These are phyloP conservation scores for Dolichoris vasculosae DNA, from an alignment of 1,140 invertebrate species.

Conservation along the genomic window DNA sequence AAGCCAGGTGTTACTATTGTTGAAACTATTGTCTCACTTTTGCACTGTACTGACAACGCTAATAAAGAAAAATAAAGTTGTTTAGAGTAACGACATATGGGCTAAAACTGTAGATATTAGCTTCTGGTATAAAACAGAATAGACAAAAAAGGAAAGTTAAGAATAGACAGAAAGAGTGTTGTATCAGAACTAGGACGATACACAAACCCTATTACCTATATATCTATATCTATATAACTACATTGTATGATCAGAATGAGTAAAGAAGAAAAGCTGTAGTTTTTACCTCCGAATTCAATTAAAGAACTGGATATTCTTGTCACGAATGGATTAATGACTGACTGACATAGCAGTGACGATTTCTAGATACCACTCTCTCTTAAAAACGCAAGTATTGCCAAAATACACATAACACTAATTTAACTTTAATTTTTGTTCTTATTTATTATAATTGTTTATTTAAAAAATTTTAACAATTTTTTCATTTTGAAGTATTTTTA, in stretches of 20 bases:
- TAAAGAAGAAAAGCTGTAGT: not conserved
- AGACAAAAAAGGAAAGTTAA: slow-evolving; percentile 12
- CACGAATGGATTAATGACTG: slow-evolving; percentile 46
- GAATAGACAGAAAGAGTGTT: not conserved
- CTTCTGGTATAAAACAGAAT: slow-evolving; percentile 32
- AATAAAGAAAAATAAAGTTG: slow-evolving; percentile 61
- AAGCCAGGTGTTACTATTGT: slow-evolving; percentile 22
- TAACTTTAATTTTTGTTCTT: slow-evolving; percentile 2
- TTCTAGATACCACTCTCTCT: not conserved
- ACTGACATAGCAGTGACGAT: not conserved
- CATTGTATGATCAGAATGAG: not conserved
- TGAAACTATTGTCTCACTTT: not conserved
- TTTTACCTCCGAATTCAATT: slow-evolving; percentile 3
- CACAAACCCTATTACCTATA: not conserved
- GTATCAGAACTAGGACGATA: not conserved
- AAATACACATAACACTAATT: not conserved
- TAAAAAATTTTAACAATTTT: no score
- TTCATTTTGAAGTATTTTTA: no score
- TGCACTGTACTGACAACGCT: slow-evolving; percentile 1
- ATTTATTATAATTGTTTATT: not conserved
- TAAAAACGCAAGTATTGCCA: not conserved
- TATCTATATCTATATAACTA: not conserved
- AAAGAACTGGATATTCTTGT: slow-evolving; percentile 29
- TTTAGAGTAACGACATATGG: not conserved
- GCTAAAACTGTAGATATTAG: slow-evolving; percentile 58